Conservation (phyloP, 2,888 invertebrate genomes). For the Pandemis cinnamomeana region DNA sequence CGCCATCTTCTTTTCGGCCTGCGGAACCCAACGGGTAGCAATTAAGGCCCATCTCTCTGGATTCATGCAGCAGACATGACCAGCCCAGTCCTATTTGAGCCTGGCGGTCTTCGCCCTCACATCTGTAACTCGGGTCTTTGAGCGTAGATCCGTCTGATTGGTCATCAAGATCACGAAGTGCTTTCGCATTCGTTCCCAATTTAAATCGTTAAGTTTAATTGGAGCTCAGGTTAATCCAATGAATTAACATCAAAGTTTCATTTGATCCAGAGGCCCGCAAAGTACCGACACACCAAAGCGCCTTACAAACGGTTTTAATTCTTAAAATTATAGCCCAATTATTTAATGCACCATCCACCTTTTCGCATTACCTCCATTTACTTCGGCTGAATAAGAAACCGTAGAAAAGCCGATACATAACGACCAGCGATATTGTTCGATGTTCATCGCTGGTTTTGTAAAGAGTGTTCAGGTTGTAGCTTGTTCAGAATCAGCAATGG, state of each 20-base stretch:
- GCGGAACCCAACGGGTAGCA: no score
- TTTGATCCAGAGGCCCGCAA: neutral
- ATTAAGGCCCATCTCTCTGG: no score
- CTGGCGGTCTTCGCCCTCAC: no score
- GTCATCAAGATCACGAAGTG: no score
- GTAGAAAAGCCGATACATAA: neutral
- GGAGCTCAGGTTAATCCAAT: neutral
- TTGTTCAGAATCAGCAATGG: conserved; percentile 39
- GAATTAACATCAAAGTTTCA: conserved; percentile 15
- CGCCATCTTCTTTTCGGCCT: no score
- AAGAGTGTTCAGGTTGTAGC: neutral
- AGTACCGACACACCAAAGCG: conserved; percentile 35
- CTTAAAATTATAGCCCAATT: conserved; percentile 40
- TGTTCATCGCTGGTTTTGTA: conserved; percentile 14
- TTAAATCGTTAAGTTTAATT: neutral
- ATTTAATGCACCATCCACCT: conserved; percentile 40
- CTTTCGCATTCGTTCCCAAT: neutral
- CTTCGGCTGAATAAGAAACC: conserved; percentile 18
- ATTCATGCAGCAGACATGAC: no score
- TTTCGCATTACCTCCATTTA: conserved; percentile 38
- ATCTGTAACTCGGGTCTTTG: no score
- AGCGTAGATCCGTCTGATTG: no score
- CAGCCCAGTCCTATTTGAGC: no score
- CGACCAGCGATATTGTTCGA: neutral
- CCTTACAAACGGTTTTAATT: conserved; percentile 33